Base-by-base conservation (phyloP, 2,888 invertebrate species). In the Dolichopus griseipennis region DNA sequence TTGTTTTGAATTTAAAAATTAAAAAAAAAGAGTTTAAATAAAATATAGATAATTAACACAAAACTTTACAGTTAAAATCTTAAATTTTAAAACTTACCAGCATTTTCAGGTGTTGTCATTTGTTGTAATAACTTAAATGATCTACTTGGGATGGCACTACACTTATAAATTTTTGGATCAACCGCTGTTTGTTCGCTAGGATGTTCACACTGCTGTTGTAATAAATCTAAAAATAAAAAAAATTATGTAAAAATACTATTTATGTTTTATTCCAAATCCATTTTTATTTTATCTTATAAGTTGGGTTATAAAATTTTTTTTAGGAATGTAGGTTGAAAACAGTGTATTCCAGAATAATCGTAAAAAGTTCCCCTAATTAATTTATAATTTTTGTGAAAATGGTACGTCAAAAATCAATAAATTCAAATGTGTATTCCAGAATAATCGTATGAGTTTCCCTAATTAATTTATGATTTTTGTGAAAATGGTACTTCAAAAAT, bases 81-180 rank as follows among this genome's bases (percentile, higher is more conserved):
- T 2, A 18, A 52, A 67, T 21, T 52, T 64, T 65, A 64, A 62
- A 10, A 83, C 86, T 85, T 82, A 88, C 87, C 87, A 79, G 85
- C 83, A 76, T 83, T 84, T 76, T 88, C 87, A 68, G 87, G 87
- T 71, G 86, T 86, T 72, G 90, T 90, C 90, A 91, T 90, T 66
- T 89, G 89, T 81, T 92, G 91, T 68, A 92, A 82, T 77, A 90
- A 88, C 80, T 87, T 88, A 81, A 92, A 92, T 62, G 91, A 90
- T 78, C 90, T 85, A 72, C 91, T 91, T 67, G 92, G 92, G 79
- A 92, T 92, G 72, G 89, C 87, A 76, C 89, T 87, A 68, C 92
- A 92, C 75, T 86, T 89, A 76, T 90, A 90, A 76, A 87, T 89
- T 77, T 86, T 87, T 65, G 89, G 89, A 77, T 89, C 89, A 70